Base-by-base conservation (phyloP, 2,888 invertebrate species). In the Conops quadrifasciatus region DNA sequence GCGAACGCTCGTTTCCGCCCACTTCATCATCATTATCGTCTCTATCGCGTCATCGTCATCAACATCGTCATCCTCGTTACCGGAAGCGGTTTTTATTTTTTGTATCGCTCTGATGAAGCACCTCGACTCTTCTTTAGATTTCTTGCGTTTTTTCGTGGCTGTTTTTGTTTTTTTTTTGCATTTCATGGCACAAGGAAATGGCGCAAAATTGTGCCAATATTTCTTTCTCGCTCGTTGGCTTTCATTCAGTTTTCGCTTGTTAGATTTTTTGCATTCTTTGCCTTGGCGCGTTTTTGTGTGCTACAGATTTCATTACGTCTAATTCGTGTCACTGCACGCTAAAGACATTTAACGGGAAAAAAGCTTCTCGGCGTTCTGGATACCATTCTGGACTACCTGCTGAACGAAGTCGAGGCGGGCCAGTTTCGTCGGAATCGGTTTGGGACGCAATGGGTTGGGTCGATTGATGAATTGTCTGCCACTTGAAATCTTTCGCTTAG, bases 151-250 rank as follows among this genome's bases (percentile, higher is more conserved):
- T 47, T 49, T 36, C n/a, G 0, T 11, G 19, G 3, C 26, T 56
- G 9, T 47, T 30, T 67, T 11, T 5, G 7, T 59, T 43, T 9
- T 11, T 49, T 28, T 68, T 49, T 28, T 28, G 21, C 15, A 36
- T 53, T 21, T 7, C 53, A 21, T 51, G 13, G 36, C 51, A 63
- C 58, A 67, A 65, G 71, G 71, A 73, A 73, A 69, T 73, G 67
- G 71, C 71, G 71, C 66, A 58, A 73, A 73, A 73, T 73, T 73
- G 67, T 70, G 71, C 63, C 69, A 67, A 73, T 73, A 73, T 73
- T 73, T 73, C 71, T 70, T 71, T 56, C 62, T 62, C 62, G 9
- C n/a, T 60, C 28, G 19, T 36, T 28, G 19, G 15, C 13, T 68
- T 56, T 56, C 24, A 24, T 26, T 58, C 16, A 15, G 15, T 58